A percentile compares a stretch with the other conserved stretches of the same genome.
These are phyloP conservation scores for Brotula barbata DNA, from an alignment of 2,797 vertebrate species.

Conservation along the genomic window DNA sequence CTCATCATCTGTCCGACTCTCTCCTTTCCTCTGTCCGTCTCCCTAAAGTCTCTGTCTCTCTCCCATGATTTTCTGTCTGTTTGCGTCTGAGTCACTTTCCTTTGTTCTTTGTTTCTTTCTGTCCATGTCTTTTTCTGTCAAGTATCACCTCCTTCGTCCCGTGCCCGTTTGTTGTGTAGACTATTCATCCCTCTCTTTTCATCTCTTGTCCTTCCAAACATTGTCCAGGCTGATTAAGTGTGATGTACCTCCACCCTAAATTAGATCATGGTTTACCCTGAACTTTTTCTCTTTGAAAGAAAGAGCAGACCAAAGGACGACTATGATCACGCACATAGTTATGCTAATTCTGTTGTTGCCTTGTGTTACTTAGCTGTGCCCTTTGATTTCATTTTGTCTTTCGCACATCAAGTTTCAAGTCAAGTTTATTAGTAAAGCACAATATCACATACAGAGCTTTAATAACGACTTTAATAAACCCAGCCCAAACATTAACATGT, in stretches of 20 bases:
- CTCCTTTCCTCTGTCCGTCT: slow-evolving; percentile 40
- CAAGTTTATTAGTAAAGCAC: no score
- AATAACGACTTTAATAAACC: no score
- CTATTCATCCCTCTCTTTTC: not conserved
- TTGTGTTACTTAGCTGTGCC: no score
- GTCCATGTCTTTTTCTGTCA: slow-evolving; percentile 17
- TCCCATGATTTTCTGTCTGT: slow-evolving; percentile 8
- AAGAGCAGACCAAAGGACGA: no score
- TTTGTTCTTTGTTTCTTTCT: slow-evolving; percentile 12
- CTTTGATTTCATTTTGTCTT: no score
- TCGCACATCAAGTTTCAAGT: no score
- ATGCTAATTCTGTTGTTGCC: no score
- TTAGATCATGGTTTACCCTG: slow-evolving; percentile 30
- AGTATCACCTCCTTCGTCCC: slow-evolving; percentile 6
- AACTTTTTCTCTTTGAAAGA: slow-evolving; percentile 11
- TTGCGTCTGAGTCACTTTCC: not conserved
- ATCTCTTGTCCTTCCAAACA: slow-evolving; percentile 11
- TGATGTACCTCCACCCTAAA: slow-evolving; percentile 42
- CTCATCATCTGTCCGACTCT: slow-evolving; percentile 63
- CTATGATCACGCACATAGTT: no score
- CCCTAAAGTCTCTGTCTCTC: slow-evolving; percentile 28
- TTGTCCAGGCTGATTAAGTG: slow-evolving; percentile 29
- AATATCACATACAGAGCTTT: no score
- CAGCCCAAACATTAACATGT: no score
- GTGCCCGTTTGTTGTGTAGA: slow-evolving; percentile 18